These are phyloP conservation scores for Carterocephalus palaemon DNA, from an alignment of 2,888 invertebrate genomes.

Conservation along the genomic window DNA sequence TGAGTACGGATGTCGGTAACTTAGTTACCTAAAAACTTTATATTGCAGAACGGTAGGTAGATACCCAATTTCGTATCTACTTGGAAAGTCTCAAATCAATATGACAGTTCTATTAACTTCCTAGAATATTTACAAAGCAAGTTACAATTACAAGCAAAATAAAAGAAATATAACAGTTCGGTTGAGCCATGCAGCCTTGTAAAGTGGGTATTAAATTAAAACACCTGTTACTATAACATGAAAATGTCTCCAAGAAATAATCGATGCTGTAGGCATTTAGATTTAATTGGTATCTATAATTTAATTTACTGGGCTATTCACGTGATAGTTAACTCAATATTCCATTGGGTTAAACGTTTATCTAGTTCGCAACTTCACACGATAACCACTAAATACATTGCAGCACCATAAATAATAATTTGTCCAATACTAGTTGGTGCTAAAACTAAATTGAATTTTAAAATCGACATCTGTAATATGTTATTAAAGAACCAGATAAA, in stretches of 20 bases:
- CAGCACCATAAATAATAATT: constrained; percentile 14
- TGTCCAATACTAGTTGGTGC: constrained; percentile 2
- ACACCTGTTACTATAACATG: background rate
- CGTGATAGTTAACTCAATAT: constrained; percentile 20
- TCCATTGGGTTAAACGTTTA: constrained; percentile 16
- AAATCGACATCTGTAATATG: constrained; percentile 4
- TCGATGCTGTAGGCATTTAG: constrained; percentile 11
- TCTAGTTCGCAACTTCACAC: constrained; percentile 20
- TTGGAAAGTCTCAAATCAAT: too few relatives aligned
- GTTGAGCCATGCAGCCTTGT: too few relatives aligned
- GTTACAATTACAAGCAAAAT: too few relatives aligned
- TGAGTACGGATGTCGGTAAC: too few relatives aligned
- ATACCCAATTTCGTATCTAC: too few relatives aligned
- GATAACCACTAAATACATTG: constrained; percentile 14
- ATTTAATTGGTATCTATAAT: constrained; percentile 10
- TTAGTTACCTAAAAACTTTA: too few relatives aligned
- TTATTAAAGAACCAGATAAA: too few relatives aligned
- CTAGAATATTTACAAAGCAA: too few relatives aligned
- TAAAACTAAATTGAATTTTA: constrained; percentile 16
- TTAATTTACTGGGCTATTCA: constrained; percentile 15
- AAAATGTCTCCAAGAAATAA: background rate
- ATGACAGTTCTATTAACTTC: too few relatives aligned
- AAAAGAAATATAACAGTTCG: too few relatives aligned
- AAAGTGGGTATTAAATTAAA: too few relatives aligned
- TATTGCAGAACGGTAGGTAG: too few relatives aligned